Evolutionary conservation across 2,797 vertebrate genomes (phyloP).

Genomic region (Microcaecilia unicolor): DNA sequence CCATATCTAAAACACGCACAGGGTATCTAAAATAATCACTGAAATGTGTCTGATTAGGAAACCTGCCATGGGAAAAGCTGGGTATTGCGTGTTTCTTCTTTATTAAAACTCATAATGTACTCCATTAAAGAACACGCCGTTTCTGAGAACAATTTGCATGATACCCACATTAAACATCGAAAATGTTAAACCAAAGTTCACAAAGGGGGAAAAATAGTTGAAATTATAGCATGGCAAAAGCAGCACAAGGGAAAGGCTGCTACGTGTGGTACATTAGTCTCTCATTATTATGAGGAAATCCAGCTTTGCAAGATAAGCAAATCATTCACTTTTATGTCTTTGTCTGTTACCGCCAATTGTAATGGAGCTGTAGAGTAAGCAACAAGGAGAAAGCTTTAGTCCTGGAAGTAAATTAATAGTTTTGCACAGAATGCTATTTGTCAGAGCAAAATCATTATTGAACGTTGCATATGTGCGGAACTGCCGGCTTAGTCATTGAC

Average conservation of each 20-base stretch:
- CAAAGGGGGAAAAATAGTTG: slow-evolving; percentile 24
- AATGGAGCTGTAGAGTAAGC: slow-evolving; percentile 9
- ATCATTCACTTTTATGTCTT: slow-evolving; percentile 14
- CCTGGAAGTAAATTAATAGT: too few species aligned
- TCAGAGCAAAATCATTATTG: neutral
- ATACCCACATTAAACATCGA: slow-evolving; percentile 16
- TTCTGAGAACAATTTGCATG: slow-evolving; percentile 5
- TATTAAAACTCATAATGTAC: too few species aligned
- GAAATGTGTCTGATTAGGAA: too few species aligned
- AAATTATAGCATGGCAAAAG: slow-evolving; percentile 39
- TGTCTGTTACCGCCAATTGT: slow-evolving; percentile 24
- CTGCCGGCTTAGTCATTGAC: too few species aligned
- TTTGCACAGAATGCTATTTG: too few species aligned
- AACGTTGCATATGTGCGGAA: slow-evolving; percentile 7
- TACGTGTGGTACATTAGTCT: slow-evolving; percentile 15
- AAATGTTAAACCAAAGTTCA: slow-evolving; percentile 20
- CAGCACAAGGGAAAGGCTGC: slow-evolving; percentile 33
- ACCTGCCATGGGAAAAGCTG: too few species aligned
- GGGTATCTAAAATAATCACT: too few species aligned
- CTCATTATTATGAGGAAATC: slow-evolving; percentile 39
- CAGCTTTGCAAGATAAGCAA: slow-evolving; percentile 36
- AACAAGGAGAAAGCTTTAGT: too few species aligned
- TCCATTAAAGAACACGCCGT: too few species aligned
- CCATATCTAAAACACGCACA: too few species aligned
- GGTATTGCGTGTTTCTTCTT: too few species aligned